These are phyloP conservation scores for Aporrectodea caliginosa DNA, from an alignment of 1,140 invertebrate species.

Conservation along the genomic window DNA sequence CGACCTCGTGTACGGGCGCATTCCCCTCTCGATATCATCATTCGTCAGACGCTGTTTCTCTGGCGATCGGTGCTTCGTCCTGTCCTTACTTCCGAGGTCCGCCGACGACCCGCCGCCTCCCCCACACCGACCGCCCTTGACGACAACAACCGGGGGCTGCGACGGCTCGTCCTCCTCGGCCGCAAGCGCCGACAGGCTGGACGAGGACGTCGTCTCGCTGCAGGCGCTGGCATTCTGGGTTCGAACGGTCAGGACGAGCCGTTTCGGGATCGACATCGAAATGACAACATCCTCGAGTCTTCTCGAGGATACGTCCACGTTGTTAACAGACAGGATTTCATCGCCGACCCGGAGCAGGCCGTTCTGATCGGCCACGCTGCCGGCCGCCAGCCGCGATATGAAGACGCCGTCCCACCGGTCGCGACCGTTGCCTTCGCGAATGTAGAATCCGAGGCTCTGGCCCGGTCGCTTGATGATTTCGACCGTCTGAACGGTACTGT, in stretches of 20 bases:
- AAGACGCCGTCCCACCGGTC: constrained; percentile 89
- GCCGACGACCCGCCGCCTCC: too few relatives aligned
- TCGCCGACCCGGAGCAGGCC: constrained; percentile 59
- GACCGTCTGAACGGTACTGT: constrained; percentile 72
- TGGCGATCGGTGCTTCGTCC: not conserved
- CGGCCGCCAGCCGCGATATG: constrained; percentile 89
- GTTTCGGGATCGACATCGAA: constrained; percentile 21
- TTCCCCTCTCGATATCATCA: not conserved
- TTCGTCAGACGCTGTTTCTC: not conserved
- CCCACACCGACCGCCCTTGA: constrained; percentile 60
- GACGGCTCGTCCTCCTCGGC: constrained; percentile 67
- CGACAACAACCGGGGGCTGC: constrained; percentile 80
- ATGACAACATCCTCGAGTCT: constrained; percentile 88
- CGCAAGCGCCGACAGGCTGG: constrained; percentile 59
- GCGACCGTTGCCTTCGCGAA: constrained; percentile 63
- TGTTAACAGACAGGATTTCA: constrained; percentile 94
- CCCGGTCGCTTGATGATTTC: constrained; percentile 96
- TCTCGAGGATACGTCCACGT: constrained; percentile 89
- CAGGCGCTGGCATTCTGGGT: constrained; percentile 12
- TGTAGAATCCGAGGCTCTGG: constrained; percentile 90
- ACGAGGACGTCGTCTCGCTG: constrained; percentile 39
- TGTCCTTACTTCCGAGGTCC: not conserved
- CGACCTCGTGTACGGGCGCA: not conserved
- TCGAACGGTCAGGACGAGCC: constrained; percentile 10
- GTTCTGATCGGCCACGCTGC: constrained; percentile 90